phyloP scores from a whole-genome alignment of 2,113 vertebrate species.

The Muntiacus muntjak region DNA sequence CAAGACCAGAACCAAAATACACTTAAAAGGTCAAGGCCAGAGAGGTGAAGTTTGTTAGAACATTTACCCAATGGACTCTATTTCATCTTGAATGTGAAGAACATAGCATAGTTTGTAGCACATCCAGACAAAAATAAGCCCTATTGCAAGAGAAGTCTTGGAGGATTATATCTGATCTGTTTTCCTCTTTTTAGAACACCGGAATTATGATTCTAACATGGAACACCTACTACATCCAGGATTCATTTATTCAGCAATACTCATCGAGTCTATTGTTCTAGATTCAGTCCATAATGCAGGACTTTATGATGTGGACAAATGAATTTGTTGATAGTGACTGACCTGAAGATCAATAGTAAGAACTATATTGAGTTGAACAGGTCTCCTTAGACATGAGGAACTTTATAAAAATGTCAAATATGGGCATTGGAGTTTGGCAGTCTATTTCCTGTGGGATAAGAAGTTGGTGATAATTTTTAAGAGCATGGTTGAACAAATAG shows the following conservation, averaged over 20 bases:
- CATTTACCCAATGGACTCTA: background rate
- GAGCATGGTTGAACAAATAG: background rate
- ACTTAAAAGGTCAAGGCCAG: slow-evolving; percentile 49
- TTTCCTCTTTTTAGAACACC: background rate
- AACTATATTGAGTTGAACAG: background rate
- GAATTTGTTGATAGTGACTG: background rate
- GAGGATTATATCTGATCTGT: background rate
- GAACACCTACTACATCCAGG: background rate
- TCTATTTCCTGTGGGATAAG: background rate
- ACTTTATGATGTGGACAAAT: background rate
- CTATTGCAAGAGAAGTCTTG: background rate
- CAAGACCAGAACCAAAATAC: slow-evolving; percentile 52
- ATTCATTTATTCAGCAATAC: background rate
- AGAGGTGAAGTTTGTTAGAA: background rate
- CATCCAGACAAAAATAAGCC: background rate
- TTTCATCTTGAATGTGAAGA: slow-evolving; percentile 4
- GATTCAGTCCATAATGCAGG: background rate
- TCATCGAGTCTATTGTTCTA: background rate
- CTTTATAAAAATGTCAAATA: no score
- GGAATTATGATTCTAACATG: background rate
- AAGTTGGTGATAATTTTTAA: background rate
- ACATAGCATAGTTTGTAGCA: background rate
- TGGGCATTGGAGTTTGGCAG: background rate
- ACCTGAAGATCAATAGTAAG: background rate
- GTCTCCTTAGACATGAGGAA: background rate